Conservation (phyloP, 1,140 invertebrate species). For the Heliconius melpomene region DNA sequence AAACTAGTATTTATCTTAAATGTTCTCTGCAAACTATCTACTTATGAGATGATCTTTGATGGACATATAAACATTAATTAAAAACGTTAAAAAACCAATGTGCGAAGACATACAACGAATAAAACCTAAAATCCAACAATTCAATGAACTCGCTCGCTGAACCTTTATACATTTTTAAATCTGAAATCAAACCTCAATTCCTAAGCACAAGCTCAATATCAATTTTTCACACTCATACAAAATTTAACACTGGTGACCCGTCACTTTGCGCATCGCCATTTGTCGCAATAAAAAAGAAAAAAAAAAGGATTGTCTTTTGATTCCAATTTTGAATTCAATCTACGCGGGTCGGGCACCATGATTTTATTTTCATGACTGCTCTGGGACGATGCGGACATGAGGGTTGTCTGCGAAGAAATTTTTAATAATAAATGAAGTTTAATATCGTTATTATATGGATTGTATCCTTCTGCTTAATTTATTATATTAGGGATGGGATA, state of each 20-base stretch:
- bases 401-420: slow-evolving; percentile 57
- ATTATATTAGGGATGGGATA: background rate
- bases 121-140: background rate
- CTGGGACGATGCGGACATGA: slow-evolving; percentile 49
- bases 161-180: slow-evolving; percentile 3
- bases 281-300: slow-evolving; percentile 70
- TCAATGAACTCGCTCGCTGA: background rate
- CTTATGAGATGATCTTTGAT: no score
- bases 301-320: slow-evolving; percentile 77
- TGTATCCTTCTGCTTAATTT: slow-evolving; percentile 9
- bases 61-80: no score
- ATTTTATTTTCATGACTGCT: slow-evolving; percentile 78
- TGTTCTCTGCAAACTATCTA: no score
- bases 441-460: slow-evolving; percentile 42
- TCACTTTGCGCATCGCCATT: slow-evolving; percentile 58
- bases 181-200: slow-evolving; percentile 13
- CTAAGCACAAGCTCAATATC: slow-evolving; percentile 4
- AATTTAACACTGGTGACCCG: slow-evolving; percentile 64
- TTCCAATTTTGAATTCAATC: slow-evolving; percentile 80
- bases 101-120: background rate
- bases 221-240: slow-evolving; percentile 53
- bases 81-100: background rate
- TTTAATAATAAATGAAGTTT: slow-evolving; percentile 71
- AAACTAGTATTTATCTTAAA: no score
- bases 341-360: slow-evolving; percentile 71